These are phyloP conservation scores for Zophobas atratus DNA, from an alignment of 1,140 invertebrate species.

Conservation along the genomic window DNA sequence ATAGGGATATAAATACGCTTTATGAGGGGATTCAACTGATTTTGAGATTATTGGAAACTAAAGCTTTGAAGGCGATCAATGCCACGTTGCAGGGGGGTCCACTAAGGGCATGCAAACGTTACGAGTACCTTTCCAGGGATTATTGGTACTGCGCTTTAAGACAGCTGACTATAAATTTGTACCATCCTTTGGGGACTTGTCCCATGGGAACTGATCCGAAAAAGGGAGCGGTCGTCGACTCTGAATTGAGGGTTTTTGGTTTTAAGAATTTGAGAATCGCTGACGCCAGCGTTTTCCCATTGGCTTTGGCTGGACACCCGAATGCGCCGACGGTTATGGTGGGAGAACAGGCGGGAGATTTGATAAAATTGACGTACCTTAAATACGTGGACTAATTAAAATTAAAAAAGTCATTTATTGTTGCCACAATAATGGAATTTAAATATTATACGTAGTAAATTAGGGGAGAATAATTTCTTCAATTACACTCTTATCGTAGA, in stretches of 20 bases:
- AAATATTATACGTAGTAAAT: too few relatives aligned
- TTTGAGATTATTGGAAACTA: conserved; percentile 73
- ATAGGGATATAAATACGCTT: conserved; percentile 73
- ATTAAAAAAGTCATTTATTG: too few relatives aligned
- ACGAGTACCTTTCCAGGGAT: conserved; percentile 38
- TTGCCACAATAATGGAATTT: too few relatives aligned
- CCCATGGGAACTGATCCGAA: conserved; percentile 58
- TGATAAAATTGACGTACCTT: conserved; percentile 64
- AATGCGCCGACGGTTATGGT: conserved; percentile 74
- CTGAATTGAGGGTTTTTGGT: conserved; percentile 57
- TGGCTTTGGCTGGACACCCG: conserved; percentile 65
- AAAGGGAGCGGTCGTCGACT: conserved; percentile 55
- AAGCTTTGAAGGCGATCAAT: conserved; percentile 73
- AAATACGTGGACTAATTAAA: too few relatives aligned
- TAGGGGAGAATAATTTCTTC: too few relatives aligned
- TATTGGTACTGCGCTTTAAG: conserved; percentile 65
- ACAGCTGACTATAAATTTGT: conserved; percentile 58
- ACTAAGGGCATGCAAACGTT: conserved; percentile 73
- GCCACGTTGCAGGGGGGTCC: conserved; percentile 73
- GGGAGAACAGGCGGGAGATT: conserved; percentile 72
- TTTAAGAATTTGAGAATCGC: conserved; percentile 59
- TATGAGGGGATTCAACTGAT: conserved; percentile 64
- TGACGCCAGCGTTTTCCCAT: conserved; percentile 63
- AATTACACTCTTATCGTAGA: too few relatives aligned
- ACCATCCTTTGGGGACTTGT: conserved; percentile 65